Evolutionary conservation across 2,113 vertebrate species (phyloP).

Genomic region (Poeciliopsis occidentalis): DNA sequence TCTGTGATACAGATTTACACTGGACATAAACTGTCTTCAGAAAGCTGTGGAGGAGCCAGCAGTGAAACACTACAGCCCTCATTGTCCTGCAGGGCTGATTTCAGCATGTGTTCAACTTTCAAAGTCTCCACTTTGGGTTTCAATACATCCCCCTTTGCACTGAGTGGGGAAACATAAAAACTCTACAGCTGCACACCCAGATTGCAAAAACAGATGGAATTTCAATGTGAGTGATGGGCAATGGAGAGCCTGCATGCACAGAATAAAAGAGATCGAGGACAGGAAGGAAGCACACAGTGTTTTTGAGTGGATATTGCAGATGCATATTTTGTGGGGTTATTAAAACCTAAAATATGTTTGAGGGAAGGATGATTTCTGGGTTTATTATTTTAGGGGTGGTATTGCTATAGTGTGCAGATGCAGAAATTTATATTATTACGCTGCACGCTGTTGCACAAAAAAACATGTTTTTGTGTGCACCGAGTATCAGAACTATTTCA

Average conservation of each 20-base stretch:
- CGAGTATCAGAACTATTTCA: neutral
- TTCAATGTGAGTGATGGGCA: constrained; percentile 62
- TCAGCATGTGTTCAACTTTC: neutral
- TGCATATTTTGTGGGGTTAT: constrained; percentile 38
- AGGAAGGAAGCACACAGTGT: neutral
- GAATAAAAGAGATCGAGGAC: constrained; percentile 47
- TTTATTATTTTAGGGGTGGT: neutral
- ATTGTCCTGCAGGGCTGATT: neutral
- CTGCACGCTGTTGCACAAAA: neutral
- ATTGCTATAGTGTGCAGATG: constrained; percentile 2
- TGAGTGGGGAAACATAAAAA: constrained; percentile 16
- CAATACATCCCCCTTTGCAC: neutral
- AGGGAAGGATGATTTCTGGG: neutral
- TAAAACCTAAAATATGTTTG: constrained; percentile 22
- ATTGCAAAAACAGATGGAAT: constrained; percentile 67
- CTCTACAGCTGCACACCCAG: constrained; percentile 49
- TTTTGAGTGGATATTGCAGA: constrained; percentile 11
- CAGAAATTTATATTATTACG: neutral
- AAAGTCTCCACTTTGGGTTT: constrained; percentile 42
- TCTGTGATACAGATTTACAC: constrained; percentile 1
- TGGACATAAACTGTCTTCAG: neutral
- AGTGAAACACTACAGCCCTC: neutral
- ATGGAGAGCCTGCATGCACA: constrained; percentile 35
- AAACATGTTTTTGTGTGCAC: neutral
- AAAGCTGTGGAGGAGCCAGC: neutral